Percentiles rank a stretch among this genome's conserved stretches.
These are phyloP conservation scores for Sitobion miscanthi DNA, from an alignment of 1,140 invertebrate species.

Conservation along the genomic window DNA sequence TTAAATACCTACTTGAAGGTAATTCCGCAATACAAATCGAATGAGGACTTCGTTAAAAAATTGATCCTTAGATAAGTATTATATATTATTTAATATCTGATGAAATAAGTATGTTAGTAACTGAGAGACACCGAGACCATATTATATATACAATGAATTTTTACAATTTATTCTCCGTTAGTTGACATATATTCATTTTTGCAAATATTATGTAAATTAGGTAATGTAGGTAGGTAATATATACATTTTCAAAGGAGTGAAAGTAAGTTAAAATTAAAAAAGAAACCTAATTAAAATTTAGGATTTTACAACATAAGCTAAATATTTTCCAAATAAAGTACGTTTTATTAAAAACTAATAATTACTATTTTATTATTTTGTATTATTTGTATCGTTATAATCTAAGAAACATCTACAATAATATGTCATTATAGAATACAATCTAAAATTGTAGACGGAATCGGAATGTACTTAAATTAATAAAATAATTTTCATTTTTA, in stretches of 20 bases:
- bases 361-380: neutral
- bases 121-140: neutral
- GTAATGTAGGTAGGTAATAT: neutral
- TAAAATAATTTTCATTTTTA: neutral
- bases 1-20: neutral
- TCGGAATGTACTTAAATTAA: neutral
- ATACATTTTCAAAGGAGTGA: neutral
- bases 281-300: neutral
- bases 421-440: neutral
- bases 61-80: neutral
- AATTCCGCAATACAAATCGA: neutral
- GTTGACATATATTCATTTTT: neutral
- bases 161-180: neutral
- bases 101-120: neutral
- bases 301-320: neutral
- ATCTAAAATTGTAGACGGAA: neutral
- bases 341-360: neutral
- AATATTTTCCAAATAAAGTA: neutral
- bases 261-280: slow-evolving; percentile 3
- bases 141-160: neutral
- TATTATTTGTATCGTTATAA: neutral
- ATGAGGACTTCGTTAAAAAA: neutral
- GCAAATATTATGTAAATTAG: slow-evolving; percentile 25
- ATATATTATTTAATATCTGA: neutral
- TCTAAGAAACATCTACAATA: neutral